phyloP scores from a whole-genome alignment of 2,888 invertebrate genomes.

The Melanchra persicariae region DNA sequence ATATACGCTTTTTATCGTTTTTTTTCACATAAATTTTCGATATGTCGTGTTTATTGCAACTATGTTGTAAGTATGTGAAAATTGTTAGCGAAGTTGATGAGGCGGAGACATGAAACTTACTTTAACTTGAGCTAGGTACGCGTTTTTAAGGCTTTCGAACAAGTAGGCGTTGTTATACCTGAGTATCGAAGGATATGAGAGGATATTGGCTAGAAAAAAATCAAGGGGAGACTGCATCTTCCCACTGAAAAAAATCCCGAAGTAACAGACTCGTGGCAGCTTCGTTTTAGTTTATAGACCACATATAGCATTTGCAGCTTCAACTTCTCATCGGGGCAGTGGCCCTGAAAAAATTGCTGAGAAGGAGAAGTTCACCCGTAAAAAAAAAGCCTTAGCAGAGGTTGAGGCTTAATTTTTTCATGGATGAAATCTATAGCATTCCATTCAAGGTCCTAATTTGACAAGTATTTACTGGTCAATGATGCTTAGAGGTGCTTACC shows the following conservation, averaged over 20 bases:
- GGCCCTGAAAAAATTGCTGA: no score
- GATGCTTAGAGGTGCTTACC: no score
- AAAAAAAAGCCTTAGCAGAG: no score
- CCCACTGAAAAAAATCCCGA: background rate
- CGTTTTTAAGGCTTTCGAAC: conserved; percentile 10
- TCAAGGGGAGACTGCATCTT: background rate
- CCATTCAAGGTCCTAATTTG: background rate
- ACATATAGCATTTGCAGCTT: no score
- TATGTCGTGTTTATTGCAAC: conserved; percentile 63
- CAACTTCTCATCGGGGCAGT: no score
- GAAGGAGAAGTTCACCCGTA: no score
- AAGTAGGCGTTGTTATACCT: background rate
- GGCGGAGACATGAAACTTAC: conserved; percentile 2
- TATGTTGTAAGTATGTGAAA: conserved; percentile 58
- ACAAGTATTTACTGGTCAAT: background rate
- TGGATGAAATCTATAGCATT: background rate
- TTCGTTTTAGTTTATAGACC: background rate
- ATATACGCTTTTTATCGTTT: conserved; percentile 60
- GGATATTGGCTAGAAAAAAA: background rate
- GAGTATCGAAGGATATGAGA: background rate
- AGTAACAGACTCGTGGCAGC: background rate
- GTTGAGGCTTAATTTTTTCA: background rate
- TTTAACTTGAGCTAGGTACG: background rate
- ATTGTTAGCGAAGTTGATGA: conserved; percentile 35
- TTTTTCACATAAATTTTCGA: conserved; percentile 62